phyloP scores from a whole-genome alignment of 2,888 invertebrate species.

The Miltochrista miniata region DNA sequence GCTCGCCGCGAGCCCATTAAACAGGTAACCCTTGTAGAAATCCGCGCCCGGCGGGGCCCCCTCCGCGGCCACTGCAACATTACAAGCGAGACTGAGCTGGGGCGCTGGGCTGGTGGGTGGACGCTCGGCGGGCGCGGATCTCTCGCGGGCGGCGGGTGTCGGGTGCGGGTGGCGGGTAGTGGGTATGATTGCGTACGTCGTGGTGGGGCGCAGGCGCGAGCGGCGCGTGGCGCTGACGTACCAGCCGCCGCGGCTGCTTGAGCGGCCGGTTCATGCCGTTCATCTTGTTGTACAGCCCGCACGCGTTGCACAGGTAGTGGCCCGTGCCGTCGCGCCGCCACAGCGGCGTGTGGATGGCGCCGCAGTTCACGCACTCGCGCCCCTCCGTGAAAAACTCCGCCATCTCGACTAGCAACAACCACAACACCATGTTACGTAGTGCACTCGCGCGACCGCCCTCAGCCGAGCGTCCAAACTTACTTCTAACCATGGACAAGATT shows the following conservation, averaged over 20 bases:
- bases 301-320: constrained; percentile 99
- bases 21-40: constrained; percentile 93
- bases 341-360: constrained; percentile 97
- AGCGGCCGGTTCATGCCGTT: constrained; percentile 99
- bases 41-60: constrained; percentile 92
- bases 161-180: constrained; percentile 38
- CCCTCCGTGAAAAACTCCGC: constrained; percentile 94
- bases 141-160: constrained; percentile 39
- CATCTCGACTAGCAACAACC: constrained; percentile 79
- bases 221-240: constrained; percentile 86
- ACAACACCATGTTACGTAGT: constrained; percentile 19
- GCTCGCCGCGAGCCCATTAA: constrained; percentile 85
- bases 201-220: constrained; percentile 63
- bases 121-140: constrained; percentile 73
- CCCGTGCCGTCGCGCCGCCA: constrained; percentile 99
- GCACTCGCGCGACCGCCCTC: constrained; percentile 15
- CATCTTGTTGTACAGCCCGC: constrained; percentile 99
- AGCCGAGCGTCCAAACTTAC: constrained; percentile 34
- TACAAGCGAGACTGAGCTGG: constrained; percentile 55
- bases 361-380: constrained; percentile 98
- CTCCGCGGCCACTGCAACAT: constrained; percentile 92
- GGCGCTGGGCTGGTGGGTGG: constrained; percentile 37
- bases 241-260: constrained; percentile 98
- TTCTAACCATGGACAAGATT: background rate
- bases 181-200: constrained; percentile 64